A percentile compares a stretch with the other conserved stretches of the same genome.
Conservation (phyloP, 2,113 vertebrate genomes). For the Myotis lucifugus region DNA sequence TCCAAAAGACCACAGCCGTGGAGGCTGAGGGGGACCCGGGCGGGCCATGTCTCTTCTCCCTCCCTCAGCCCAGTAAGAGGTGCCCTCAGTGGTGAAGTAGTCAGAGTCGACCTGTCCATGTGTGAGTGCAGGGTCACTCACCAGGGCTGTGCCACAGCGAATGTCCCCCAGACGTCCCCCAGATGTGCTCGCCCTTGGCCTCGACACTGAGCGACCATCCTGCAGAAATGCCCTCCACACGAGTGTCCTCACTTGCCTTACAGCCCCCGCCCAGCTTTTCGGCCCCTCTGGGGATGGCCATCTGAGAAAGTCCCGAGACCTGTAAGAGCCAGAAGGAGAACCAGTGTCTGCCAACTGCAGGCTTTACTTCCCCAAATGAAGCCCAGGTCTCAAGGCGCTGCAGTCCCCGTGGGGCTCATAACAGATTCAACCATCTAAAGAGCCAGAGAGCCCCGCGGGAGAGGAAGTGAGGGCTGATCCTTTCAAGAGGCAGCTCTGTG, state of each 20-base stretch:
- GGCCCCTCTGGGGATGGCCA: not conserved
- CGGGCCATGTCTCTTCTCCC: not conserved
- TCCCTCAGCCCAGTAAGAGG: not conserved
- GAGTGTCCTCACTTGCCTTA: fast-evolving
- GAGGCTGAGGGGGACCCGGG: not conserved
- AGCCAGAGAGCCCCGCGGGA: not conserved
- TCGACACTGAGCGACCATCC: not conserved
- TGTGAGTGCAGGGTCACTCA: not conserved
- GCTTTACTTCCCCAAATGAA: not conserved
- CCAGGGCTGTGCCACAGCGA: fast-evolving
- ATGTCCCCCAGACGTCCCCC: not conserved
- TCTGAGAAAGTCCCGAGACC: not conserved
- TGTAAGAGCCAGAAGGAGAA: not conserved
- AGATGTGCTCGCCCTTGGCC: not conserved
- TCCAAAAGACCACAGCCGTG: not conserved
- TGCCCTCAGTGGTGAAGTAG: not conserved
- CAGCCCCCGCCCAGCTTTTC: not conserved
- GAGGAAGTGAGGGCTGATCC: not conserved
- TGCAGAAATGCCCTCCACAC: not conserved
- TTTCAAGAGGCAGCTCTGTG: too few relatives aligned
- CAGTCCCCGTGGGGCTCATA: fast-evolving
- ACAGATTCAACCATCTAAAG: too few relatives aligned
- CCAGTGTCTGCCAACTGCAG: not conserved
- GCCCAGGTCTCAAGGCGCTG: not conserved
- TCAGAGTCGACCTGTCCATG: not conserved